Base-by-base conservation (phyloP, 2,888 invertebrate genomes). In the Lasiommata megera region DNA sequence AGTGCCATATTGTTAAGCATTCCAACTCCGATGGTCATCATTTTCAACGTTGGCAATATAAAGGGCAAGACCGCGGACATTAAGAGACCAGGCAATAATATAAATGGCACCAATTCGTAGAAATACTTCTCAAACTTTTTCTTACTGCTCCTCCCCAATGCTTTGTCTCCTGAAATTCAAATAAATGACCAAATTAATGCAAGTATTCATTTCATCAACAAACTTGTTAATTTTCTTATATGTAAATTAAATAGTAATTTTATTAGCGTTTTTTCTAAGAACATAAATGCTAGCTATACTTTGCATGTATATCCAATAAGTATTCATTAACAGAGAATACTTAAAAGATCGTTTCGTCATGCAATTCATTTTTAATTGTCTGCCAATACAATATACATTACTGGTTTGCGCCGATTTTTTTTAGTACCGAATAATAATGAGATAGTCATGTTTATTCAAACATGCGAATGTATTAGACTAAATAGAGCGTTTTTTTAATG, bases 1-100 rank as follows among this genome's bases (percentile, higher is more conserved):
- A 95, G 88, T 0, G 94, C 94, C 86, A 94, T 93, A 66, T 94
- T 93, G 75, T 95, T 95, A 46, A 95, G 79, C 76, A 94, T 86
- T 0, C 92, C 92, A 0, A 92, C 92, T 46, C 91, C 86, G 29
- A 94, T 80, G 0, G 93, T 93, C 74, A 93, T 92, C 91, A 94
- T 91, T 73, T 94, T 94, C 12, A 95, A 72, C 0, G 93, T 93
- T 0, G 95, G 95, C 69, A 95, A 75, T 14, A 94, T 76, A 76
- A 94, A 94, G 0, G 95, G 95, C 70, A 94, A 76, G 46, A 94
- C 80, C 9, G 94, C 94, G 0, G 94, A 93, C 88, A 94, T 88
- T 0, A 94, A 72, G 2, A 94, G 86, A 0, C 93, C 93, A 0
- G 94, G 94, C 61, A 94, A 74, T 16, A 94, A 70, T 51, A 94